phyloP scores from a whole-genome alignment of 2,888 invertebrate genomes.

The Abrostola tripartita region DNA sequence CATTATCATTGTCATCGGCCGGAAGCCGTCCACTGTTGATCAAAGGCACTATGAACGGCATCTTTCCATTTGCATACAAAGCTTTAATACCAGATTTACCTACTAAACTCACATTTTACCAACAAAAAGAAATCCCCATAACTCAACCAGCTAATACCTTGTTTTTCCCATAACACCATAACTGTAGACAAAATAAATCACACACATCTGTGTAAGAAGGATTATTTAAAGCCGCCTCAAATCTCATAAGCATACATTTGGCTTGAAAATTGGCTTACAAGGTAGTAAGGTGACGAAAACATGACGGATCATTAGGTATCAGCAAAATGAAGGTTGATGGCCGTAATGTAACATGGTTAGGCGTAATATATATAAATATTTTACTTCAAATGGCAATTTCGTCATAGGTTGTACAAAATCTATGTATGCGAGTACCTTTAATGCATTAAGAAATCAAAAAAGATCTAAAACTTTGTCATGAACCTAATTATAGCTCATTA shows the following conservation, averaged over 20 bases:
- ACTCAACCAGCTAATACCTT: constrained; percentile 1
- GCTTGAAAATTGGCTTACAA: constrained; percentile 28
- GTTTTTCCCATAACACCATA: neutral
- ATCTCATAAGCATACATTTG: constrained; percentile 33
- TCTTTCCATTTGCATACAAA: too few relatives aligned
- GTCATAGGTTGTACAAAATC: too few relatives aligned
- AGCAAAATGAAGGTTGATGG: neutral
- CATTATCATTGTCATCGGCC: too few relatives aligned
- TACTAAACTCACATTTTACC: neutral
- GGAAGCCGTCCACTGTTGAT: too few relatives aligned
- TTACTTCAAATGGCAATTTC: too few relatives aligned
- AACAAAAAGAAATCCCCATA: neutral
- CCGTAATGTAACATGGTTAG: neutral
- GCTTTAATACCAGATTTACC: too few relatives aligned
- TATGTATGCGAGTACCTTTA: too few relatives aligned
- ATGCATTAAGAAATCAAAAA: too few relatives aligned
- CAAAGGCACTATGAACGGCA: too few relatives aligned
- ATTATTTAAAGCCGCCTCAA: constrained; percentile 31
- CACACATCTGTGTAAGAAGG: constrained; percentile 26
- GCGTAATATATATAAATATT: neutral
- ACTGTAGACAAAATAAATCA: constrained; percentile 11
- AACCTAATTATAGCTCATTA: too few relatives aligned
- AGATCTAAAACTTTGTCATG: too few relatives aligned
- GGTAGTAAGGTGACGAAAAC: constrained; percentile 11
- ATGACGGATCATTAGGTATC: neutral